phyloP scores from a whole-genome alignment of 2,888 invertebrate genomes.

The Chrysodeixis includens region DNA sequence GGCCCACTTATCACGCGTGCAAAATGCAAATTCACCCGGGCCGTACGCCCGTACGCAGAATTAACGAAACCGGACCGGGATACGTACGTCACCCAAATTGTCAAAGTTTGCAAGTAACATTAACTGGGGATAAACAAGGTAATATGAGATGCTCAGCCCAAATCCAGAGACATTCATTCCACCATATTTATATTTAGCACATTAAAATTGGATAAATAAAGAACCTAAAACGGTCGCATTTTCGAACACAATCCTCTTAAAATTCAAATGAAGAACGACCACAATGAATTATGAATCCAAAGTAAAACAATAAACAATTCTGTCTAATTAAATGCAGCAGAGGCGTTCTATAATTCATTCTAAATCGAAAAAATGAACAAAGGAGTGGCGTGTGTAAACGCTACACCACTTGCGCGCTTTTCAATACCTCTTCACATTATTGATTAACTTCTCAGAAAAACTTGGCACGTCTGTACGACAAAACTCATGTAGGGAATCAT shows the following conservation, averaged over 20 bases:
- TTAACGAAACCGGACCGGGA: conserved; percentile 80
- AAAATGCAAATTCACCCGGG: conserved; percentile 87
- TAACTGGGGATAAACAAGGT: conserved; percentile 79
- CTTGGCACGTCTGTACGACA: conserved; percentile 62
- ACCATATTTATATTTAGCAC: conserved; percentile 45
- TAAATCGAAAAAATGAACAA: conserved; percentile 57
- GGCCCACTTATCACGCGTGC: conserved; percentile 88
- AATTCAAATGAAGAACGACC: conserved; percentile 55
- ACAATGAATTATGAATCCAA: conserved; percentile 53
- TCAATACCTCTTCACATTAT: conserved; percentile 79
- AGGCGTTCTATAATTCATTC: conserved; percentile 58
- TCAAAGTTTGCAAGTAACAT: conserved; percentile 82
- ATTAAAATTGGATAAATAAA: conserved; percentile 40
- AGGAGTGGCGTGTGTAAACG: conserved; percentile 72
- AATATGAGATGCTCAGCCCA: conserved; percentile 67
- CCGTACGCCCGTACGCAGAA: conserved; percentile 78
- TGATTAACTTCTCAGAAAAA: conserved; percentile 81
- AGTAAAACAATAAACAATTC: conserved; percentile 57
- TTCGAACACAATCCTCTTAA: conserved; percentile 45
- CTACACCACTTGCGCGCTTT: conserved; percentile 72
- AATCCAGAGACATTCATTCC: conserved; percentile 48
- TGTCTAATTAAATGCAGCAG: conserved; percentile 59
- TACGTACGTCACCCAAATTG: conserved; percentile 82
- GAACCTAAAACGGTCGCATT: conserved; percentile 15
- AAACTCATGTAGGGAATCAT: conserved; percentile 43